A percentile compares a stretch with the other conserved stretches of the same genome.
phyloP scores from a whole-genome alignment of 2,797 vertebrate genomes.

The Sphenopsis melanotis region DNA sequence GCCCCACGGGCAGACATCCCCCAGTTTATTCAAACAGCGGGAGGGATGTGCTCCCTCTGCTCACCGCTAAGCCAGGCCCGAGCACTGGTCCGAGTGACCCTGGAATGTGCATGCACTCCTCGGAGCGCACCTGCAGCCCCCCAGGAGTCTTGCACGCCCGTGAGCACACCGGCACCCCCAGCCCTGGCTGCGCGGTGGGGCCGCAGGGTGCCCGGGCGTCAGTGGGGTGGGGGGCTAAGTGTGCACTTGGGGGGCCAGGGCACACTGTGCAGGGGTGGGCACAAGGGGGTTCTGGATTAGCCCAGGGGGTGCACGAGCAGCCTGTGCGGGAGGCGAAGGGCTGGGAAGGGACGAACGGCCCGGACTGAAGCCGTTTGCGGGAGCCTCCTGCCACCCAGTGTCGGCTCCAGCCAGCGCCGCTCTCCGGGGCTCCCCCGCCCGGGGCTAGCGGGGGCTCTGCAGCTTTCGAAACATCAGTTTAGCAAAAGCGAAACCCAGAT shows the following conservation, averaged over 20 bases:
- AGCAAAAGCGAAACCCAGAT: not conserved
- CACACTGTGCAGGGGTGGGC: not conserved
- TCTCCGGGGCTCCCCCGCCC: no score
- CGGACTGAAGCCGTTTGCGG: not conserved
- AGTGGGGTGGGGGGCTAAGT: rapidly evolving
- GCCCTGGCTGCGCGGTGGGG: rapidly evolving
- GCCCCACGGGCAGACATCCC: not conserved
- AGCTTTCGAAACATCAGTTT: rapidly evolving
- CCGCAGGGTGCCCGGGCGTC: not conserved
- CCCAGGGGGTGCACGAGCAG: rapidly evolving
- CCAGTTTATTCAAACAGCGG: not conserved
- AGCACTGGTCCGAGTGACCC: not conserved
- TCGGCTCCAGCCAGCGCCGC: not conserved
- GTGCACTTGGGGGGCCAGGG: not conserved
- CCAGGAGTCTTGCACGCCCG: rapidly evolving
- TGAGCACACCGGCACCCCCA: not conserved
- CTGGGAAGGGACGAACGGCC: rapidly evolving
- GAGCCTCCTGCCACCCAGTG: conserved; percentile 27
- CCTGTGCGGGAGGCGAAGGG: not conserved
- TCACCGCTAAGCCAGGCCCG: rapidly evolving
- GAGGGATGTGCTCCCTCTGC: not conserved
- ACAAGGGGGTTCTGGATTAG: not conserved
- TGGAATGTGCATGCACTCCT: rapidly evolving
- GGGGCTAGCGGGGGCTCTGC: not conserved
- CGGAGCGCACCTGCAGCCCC: not conserved